Evolutionary conservation across 2,888 invertebrate species (phyloP).

Genomic region (Chymomyza fuscimana): DNA sequence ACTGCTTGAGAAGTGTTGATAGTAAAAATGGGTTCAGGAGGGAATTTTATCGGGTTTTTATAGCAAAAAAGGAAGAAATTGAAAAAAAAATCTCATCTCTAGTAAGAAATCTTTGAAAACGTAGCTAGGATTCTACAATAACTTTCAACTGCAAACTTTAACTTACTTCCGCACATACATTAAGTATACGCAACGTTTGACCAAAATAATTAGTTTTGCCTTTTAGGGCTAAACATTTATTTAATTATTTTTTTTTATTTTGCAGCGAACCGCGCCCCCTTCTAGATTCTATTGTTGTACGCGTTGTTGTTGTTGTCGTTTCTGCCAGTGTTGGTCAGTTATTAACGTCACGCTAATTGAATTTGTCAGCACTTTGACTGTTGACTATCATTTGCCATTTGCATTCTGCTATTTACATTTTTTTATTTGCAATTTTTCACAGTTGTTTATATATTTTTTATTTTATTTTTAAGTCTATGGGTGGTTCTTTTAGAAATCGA

Average conservation of each 20-base stretch:
- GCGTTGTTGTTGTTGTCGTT: slow-evolving; percentile 28
- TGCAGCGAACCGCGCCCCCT: slow-evolving; percentile 18
- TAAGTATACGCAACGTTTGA: no score
- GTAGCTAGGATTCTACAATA: no score
- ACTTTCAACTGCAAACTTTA: no score
- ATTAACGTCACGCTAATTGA: slow-evolving; percentile 53
- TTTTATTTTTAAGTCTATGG: not conserved
- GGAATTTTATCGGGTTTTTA: no score
- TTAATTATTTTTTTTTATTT: slow-evolving; percentile 25
- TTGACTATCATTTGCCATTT: slow-evolving; percentile 48
- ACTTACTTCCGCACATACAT: no score
- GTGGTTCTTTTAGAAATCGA: slow-evolving; percentile 12
- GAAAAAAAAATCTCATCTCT: no score
- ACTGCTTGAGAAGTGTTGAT: no score
- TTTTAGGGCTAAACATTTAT: not conserved
- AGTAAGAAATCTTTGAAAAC: no score
- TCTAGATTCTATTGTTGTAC: not conserved
- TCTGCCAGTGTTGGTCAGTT: slow-evolving; percentile 40
- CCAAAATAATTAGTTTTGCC: not conserved
- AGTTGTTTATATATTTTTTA: slow-evolving; percentile 5
- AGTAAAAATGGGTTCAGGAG: no score
- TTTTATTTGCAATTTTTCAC: slow-evolving; percentile 16
- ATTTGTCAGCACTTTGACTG: slow-evolving; percentile 57
- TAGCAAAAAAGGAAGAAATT: no score
- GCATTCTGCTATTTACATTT: slow-evolving; percentile 15